A percentile compares a stretch with the other conserved stretches of the same genome.
phyloP scores from a whole-genome alignment of 2,797 vertebrate genomes.

The Micromesistius poutassou region DNA sequence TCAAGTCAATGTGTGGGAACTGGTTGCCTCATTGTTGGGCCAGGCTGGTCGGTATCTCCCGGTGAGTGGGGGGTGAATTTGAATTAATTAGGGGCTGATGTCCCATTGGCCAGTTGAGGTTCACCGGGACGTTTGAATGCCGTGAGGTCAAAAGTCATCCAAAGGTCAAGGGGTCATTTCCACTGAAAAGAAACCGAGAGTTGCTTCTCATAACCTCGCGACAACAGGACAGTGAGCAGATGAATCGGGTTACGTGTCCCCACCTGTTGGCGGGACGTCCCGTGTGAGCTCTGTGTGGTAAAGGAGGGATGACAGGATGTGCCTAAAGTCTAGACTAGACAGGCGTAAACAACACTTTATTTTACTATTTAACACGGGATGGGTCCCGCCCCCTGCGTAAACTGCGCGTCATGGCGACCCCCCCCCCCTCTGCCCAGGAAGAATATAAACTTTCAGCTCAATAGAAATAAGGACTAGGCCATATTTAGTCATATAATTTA shows the following conservation, averaged over 20 bases:
- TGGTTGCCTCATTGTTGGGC: slow-evolving; percentile 57
- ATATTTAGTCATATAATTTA: neutral
- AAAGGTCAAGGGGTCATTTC: slow-evolving; percentile 70
- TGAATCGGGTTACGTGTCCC: slow-evolving; percentile 59
- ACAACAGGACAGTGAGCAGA: slow-evolving; percentile 55
- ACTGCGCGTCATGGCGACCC: too few species aligned
- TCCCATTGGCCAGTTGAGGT: slow-evolving; percentile 61
- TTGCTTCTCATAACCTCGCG: slow-evolving; percentile 58
- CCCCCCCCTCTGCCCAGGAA: neutral
- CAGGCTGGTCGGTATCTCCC: slow-evolving; percentile 27
- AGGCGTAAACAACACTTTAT: slow-evolving; percentile 57
- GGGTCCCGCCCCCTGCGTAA: neutral
- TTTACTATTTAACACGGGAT: slow-evolving; percentile 30
- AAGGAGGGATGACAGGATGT: slow-evolving; percentile 62
- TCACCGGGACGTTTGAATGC: slow-evolving; percentile 62
- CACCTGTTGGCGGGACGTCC: slow-evolving; percentile 68
- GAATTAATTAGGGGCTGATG: slow-evolving; percentile 65
- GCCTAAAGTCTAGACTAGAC: slow-evolving; percentile 66
- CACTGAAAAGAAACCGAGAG: slow-evolving; percentile 66
- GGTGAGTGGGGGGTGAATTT: slow-evolving; percentile 28
- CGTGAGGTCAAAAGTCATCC: slow-evolving; percentile 74
- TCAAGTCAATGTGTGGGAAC: slow-evolving; percentile 58
- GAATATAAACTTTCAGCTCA: neutral
- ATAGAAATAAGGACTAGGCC: neutral
- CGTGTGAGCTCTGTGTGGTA: slow-evolving; percentile 67